A percentile compares a stretch with the other conserved stretches of the same genome.
phyloP scores from a whole-genome alignment of 2,888 invertebrate species.

The Anthoptus insignis region DNA sequence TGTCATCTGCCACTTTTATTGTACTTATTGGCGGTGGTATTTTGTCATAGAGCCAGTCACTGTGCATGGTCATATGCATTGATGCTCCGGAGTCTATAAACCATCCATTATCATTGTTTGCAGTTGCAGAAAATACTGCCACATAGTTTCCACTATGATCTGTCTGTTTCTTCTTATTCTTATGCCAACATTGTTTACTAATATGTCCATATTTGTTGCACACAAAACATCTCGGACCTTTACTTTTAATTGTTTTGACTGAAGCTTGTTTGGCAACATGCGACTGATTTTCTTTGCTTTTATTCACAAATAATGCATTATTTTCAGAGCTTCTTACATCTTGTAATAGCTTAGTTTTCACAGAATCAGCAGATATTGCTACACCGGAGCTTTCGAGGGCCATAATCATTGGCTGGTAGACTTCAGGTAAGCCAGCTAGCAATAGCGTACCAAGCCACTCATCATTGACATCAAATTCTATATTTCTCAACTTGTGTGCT shows the following conservation, averaged over 20 bases:
- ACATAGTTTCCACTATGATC: background rate
- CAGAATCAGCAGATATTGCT: background rate
- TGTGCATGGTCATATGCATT: conserved; percentile 35
- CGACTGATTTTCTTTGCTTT: background rate
- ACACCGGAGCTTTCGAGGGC: background rate
- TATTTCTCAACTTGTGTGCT: background rate
- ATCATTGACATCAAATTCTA: background rate
- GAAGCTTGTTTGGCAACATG: background rate
- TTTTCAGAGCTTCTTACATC: conserved; percentile 1
- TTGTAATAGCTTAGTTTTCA: conserved; percentile 21
- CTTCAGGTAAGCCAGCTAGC: background rate
- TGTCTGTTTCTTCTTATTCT: background rate
- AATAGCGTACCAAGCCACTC: background rate
- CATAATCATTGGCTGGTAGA: background rate
- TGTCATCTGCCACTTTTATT: conserved; percentile 40
- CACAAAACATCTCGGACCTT: conserved; percentile 6
- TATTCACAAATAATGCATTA: conserved; percentile 12
- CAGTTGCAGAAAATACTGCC: conserved; percentile 20
- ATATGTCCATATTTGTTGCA: conserved; percentile 17
- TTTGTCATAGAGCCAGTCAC: conserved; percentile 41
- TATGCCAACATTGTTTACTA: conserved; percentile 3
- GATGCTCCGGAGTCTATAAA: conserved; percentile 38
- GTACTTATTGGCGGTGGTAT: conserved; percentile 31
- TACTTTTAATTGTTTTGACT: background rate
- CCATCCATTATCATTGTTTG: conserved; percentile 15